Conservation (phyloP, 2,797 vertebrate species). For the Triplophysa bombifrons region DNA sequence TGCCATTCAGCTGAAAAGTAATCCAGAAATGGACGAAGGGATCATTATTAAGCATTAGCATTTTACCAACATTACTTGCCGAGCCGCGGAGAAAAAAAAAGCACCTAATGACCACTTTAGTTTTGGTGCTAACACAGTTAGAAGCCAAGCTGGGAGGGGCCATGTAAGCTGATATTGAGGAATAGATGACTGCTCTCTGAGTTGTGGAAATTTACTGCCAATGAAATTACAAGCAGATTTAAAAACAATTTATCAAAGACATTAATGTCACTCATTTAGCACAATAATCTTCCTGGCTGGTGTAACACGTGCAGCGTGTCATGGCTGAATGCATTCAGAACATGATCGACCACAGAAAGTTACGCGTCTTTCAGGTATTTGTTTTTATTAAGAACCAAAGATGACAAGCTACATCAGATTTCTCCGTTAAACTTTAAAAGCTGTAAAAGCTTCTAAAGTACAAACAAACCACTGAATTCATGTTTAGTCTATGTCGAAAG, state of each 20-base stretch:
- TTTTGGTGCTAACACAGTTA: constrained; percentile 80
- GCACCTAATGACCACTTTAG: constrained; percentile 83
- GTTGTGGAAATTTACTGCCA: constrained; percentile 68
- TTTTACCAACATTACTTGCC: constrained; percentile 61
- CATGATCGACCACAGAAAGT: constrained; percentile 19
- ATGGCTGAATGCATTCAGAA: constrained; percentile 6
- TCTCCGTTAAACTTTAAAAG: neutral
- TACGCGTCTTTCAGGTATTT: neutral
- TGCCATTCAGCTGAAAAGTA: constrained; percentile 81
- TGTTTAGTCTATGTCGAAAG: constrained; percentile 8
- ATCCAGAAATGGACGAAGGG: constrained; percentile 80
- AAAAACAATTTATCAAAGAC: constrained; percentile 71
- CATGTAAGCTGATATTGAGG: constrained; percentile 79
- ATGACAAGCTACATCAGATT: neutral
- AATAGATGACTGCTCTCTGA: constrained; percentile 72
- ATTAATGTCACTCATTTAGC: constrained; percentile 60
- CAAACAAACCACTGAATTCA: neutral
- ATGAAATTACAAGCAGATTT: constrained; percentile 70
- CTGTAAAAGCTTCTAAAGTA: neutral
- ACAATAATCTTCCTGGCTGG: constrained; percentile 49
- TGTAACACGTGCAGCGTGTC: constrained; percentile 37
- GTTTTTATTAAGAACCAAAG: neutral
- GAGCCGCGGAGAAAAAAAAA: constrained; percentile 41
- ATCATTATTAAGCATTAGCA: constrained; percentile 69
- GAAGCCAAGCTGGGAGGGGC: constrained; percentile 74